Base-by-base conservation (phyloP, 2,888 invertebrate species). In the Panzeria rudis region DNA sequence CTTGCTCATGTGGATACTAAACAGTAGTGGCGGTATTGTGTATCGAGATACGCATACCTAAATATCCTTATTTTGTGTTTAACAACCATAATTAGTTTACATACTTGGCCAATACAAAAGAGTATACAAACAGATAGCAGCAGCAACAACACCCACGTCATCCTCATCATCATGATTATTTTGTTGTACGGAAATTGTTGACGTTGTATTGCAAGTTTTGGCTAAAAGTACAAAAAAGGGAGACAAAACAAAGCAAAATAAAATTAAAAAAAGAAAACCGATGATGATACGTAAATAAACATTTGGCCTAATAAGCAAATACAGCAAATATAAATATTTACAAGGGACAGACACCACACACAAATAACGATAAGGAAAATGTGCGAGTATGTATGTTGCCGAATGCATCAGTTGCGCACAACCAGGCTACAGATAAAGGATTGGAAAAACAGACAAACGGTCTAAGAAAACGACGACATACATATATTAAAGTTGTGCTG, bases 231-330 rank as follows among this genome's bases (percentile, higher is more conserved):
- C 71, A 84, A 77, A 75, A 59, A 68, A 41, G 69, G 68, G 29
- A 71, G 23, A 61, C 64, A 41, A 72, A 68, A 78, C 41, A 79
- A 47, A 62, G 61, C 13, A 54, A 59, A 64, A 72, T 56, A 35
- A 71, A 82, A 56, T 61, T 86, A 73, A 77, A 38, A 38, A 11
- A 38, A 38, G 11, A 38, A 11, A 38, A 11, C 38, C 38, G n/a
- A 69, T 52, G 66, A 79, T 84, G 80, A 87, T 84, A 86, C 82
- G 83, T 79, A 85, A 87, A 86, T 83, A 87, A 86, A 86, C 87
- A 88, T 87, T 87, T 86, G 87, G 87, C 87, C 87, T 88, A 87
- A 87, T 86, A 88, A 87, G 87, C 88, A 87, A 88, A 88, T 87
- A 88, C 84, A 76, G 71, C 78, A 52, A 84, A 80, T 64, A 76